Conservation (phyloP, 2,797 vertebrate species). For the Sebastes glaucus region DNA sequence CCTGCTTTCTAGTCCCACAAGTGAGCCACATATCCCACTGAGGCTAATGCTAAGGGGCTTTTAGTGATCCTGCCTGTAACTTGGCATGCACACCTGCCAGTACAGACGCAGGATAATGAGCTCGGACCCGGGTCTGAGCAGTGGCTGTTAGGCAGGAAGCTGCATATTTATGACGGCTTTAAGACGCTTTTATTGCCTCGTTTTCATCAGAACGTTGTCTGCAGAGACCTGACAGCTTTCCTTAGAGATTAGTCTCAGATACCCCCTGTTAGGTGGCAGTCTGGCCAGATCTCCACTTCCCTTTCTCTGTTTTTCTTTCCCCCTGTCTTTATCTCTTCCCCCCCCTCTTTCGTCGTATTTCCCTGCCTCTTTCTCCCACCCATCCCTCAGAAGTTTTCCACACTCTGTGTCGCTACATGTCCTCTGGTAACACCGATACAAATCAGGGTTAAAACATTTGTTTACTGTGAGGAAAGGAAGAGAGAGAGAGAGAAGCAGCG, state of each 20-base stretch:
- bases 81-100: slow-evolving; percentile 71
- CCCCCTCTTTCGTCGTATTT: background rate
- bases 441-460: slow-evolving; percentile 75
- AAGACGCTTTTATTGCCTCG: slow-evolving; percentile 80
- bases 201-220: slow-evolving; percentile 78
- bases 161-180: slow-evolving; percentile 84
- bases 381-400: slow-evolving; percentile 36
- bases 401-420: slow-evolving; percentile 47
- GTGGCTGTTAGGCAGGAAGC: slow-evolving; percentile 73
- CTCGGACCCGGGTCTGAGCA: slow-evolving; percentile 71
- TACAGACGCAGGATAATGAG: slow-evolving; percentile 72
- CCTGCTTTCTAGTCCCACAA: slow-evolving; percentile 16
- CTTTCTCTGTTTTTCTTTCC: slow-evolving; percentile 12
- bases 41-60: slow-evolving; percentile 58
- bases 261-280: slow-evolving; percentile 69
- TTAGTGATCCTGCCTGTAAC: slow-evolving; percentile 69
- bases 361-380: background rate
- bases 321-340: background rate
- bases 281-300: slow-evolving; percentile 35
- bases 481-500: slow-evolving; percentile 29
- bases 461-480: slow-evolving; percentile 59
- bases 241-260: slow-evolving; percentile 79
- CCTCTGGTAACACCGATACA: slow-evolving; percentile 67
- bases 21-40: slow-evolving; percentile 56
- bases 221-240: slow-evolving; percentile 80